Conservation (phyloP, 2,797 vertebrate genomes). For the Tokudaia tokunoshimensis region DNA sequence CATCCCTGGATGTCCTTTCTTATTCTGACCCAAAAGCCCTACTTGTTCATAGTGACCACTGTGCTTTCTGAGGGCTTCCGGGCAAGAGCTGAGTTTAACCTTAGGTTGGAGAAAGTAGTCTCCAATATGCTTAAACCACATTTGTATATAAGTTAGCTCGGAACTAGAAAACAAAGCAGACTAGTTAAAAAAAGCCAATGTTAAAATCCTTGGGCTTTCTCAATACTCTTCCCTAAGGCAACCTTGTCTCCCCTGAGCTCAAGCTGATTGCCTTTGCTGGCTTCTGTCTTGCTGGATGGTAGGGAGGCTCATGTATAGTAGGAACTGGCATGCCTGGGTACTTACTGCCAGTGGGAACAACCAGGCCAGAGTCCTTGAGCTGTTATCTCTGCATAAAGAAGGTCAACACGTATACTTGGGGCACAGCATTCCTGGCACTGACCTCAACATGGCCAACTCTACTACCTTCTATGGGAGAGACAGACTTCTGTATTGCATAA, state of each 20-base stretch:
- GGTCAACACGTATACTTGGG: neutral
- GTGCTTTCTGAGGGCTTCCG: neutral
- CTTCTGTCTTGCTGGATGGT: neutral
- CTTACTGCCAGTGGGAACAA: neutral
- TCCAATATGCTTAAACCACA: neutral
- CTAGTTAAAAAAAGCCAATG: neutral
- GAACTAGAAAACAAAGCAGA: neutral
- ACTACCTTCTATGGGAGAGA: neutral
- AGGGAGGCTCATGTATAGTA: neutral
- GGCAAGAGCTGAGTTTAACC: neutral
- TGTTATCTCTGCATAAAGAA: fast-evolving
- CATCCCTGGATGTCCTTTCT: neutral
- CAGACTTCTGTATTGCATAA: neutral
- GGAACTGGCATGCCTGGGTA: neutral
- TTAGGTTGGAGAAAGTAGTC: neutral
- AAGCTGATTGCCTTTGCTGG: neutral
- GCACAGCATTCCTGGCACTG: neutral
- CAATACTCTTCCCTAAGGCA: neutral
- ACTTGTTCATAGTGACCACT: neutral
- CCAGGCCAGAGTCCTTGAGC: neutral
- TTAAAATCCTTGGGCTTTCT: neutral
- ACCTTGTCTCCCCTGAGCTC: neutral
- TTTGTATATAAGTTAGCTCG: neutral
- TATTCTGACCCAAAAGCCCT: neutral
- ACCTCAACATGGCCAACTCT: neutral